A percentile compares a stretch with the other conserved stretches of the same genome.
Conservation (phyloP, 2,888 invertebrate species). For the Oxyteleia sp. region DNA sequence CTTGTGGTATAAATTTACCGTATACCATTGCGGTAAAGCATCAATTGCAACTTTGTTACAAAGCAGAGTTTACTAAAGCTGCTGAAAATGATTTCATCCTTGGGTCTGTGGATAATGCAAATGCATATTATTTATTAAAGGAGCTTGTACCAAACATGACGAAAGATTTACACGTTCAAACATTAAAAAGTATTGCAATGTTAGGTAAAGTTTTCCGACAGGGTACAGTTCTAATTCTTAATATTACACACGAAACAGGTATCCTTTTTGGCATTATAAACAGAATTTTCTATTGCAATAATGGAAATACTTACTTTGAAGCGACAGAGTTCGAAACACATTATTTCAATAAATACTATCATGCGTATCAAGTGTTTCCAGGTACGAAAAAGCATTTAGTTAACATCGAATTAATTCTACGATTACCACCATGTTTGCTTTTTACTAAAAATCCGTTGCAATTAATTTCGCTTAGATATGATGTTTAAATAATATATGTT, state of each 20-base stretch:
- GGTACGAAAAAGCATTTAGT: constrained; percentile 1
- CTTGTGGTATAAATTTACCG: background rate
- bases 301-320: constrained; percentile 6
- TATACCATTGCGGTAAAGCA: constrained; percentile 4
- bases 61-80: background rate
- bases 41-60: constrained; percentile 10
- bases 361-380: constrained; percentile 4
- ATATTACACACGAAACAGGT: constrained; percentile 22
- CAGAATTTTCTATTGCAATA: constrained; percentile 22
- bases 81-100: background rate
- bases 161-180: background rate
- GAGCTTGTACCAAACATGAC: background rate
- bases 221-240: constrained; percentile 23
- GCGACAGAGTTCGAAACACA: background rate
- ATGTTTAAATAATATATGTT: constrained; percentile 6
- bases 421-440: constrained; percentile 20
- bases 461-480: constrained; percentile 4
- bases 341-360: constrained; percentile 25
- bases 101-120: background rate
- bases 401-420: constrained; percentile 15
- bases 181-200: background rate
- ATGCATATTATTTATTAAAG: background rate
- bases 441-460: constrained; percentile 11
- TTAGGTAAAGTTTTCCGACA: constrained; percentile 22
- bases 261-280: constrained; percentile 20